Evolutionary conservation across 2,797 vertebrate genomes (phyloP).

Genomic region (Holocentrus rufus): DNA sequence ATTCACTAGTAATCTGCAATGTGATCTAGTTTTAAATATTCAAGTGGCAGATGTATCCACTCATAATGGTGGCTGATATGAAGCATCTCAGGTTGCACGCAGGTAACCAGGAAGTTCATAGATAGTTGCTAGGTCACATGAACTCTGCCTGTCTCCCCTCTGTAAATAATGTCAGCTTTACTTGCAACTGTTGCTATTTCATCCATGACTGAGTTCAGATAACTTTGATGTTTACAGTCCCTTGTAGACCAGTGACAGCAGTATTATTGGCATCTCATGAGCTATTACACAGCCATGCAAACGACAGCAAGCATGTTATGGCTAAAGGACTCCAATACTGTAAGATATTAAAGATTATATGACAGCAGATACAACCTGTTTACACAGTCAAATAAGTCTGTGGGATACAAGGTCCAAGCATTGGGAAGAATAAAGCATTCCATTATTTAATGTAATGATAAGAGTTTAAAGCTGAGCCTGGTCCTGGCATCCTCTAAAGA

Average conservation of each 20-base stretch:
- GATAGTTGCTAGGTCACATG: constrained; percentile 72
- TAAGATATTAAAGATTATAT: background rate
- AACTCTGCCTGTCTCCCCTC: constrained; percentile 9
- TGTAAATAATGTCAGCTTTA: constrained; percentile 34
- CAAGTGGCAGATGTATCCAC: constrained; percentile 77
- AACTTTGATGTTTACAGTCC: background rate
- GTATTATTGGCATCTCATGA: background rate
- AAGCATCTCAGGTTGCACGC: constrained; percentile 76
- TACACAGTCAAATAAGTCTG: background rate
- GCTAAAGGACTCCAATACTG: background rate
- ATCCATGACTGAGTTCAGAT: background rate
- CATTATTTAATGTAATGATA: background rate
- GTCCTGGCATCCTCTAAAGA: background rate
- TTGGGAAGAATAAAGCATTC: background rate
- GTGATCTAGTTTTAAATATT: constrained; percentile 82
- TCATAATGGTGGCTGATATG: constrained; percentile 82
- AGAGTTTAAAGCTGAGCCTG: background rate
- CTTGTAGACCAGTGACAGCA: background rate
- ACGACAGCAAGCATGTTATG: background rate
- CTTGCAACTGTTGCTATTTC: constrained; percentile 11
- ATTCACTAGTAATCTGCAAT: constrained; percentile 76
- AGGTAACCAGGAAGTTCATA: constrained; percentile 76
- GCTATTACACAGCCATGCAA: background rate
- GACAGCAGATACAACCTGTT: background rate
- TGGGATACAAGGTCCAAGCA: background rate